These are phyloP conservation scores for Phania funesta DNA, from an alignment of 2,888 invertebrate species.

Conservation along the genomic window DNA sequence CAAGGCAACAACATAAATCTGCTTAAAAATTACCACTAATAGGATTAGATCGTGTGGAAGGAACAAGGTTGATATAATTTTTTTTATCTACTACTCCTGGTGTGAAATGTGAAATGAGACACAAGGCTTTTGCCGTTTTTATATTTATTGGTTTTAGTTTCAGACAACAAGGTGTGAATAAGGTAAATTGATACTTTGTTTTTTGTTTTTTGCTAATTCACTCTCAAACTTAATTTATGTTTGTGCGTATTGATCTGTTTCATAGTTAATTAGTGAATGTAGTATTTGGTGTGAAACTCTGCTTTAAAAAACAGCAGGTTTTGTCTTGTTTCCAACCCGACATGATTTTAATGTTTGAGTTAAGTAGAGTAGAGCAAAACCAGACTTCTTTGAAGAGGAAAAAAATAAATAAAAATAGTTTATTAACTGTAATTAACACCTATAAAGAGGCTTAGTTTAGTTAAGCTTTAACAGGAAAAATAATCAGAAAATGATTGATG, in stretches of 20 bases:
- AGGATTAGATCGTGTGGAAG: slow-evolving; percentile 71
- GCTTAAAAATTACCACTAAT: slow-evolving; percentile 78
- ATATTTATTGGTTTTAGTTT: slow-evolving; percentile 13
- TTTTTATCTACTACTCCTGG: slow-evolving; percentile 18
- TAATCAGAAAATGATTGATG: slow-evolving; percentile 58
- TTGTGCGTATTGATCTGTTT: slow-evolving; percentile 45
- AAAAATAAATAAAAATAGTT: slow-evolving; percentile 25
- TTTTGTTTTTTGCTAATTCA: neutral
- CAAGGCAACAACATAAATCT: slow-evolving; percentile 76
- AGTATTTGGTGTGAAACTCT: slow-evolving; percentile 38
- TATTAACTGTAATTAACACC: slow-evolving; percentile 66
- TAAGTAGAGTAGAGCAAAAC: neutral
- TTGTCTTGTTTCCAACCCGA: neutral
- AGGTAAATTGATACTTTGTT: slow-evolving; percentile 58
- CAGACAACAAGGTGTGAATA: slow-evolving; percentile 61
- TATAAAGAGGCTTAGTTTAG: slow-evolving; percentile 55
- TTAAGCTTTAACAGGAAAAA: slow-evolving; percentile 37
- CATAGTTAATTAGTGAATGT: slow-evolving; percentile 58
- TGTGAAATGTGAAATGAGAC: slow-evolving; percentile 55
- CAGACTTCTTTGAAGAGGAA: neutral
- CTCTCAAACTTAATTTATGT: slow-evolving; percentile 39
- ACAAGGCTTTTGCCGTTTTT: slow-evolving; percentile 31
- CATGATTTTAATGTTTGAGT: slow-evolving; percentile 13
- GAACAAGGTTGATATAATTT: slow-evolving; percentile 43
- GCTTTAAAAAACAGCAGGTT: slow-evolving; percentile 50